A percentile compares a stretch with the other conserved stretches of the same genome.
These are phyloP conservation scores for Aphelenchoides bicaudatus DNA, from an alignment of 2,888 invertebrate species.

Conservation along the genomic window DNA sequence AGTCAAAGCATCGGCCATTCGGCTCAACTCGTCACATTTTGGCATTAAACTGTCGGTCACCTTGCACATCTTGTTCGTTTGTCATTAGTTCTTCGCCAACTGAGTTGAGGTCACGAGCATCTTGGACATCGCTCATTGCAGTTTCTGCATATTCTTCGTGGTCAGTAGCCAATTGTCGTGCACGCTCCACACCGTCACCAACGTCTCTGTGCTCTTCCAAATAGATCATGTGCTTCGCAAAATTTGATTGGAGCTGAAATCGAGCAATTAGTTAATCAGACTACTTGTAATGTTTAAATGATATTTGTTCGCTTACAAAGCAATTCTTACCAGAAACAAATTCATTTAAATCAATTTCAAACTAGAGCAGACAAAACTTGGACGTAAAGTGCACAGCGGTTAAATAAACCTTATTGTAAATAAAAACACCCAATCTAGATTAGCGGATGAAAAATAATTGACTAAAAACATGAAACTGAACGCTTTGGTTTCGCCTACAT, in stretches of 20 bases:
- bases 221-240: conserved; percentile 62
- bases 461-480: too few relatives aligned
- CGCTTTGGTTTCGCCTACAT: too few relatives aligned
- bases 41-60: conserved; percentile 84
- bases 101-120: conserved; percentile 74
- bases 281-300: too few relatives aligned
- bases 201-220: conserved; percentile 62
- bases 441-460: too few relatives aligned
- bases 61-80: conserved; percentile 70
- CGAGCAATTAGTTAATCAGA: not conserved
- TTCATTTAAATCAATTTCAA: too few relatives aligned
- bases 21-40: conserved; percentile 85
- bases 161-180: conserved; percentile 60
- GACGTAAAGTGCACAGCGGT: too few relatives aligned
- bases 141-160: conserved; percentile 61
- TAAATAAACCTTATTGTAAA: too few relatives aligned
- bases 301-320: too few relatives aligned
- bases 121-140: conserved; percentile 71
- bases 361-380: too few relatives aligned
- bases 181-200: conserved; percentile 61
- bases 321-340: too few relatives aligned
- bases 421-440: too few relatives aligned
- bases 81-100: conserved; percentile 77
- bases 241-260: conserved; percentile 62
- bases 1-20: conserved; percentile 78